A percentile compares a stretch with the other conserved stretches of the same genome.
Evolutionary conservation across 2,888 invertebrate genomes (phyloP).

Genomic region (Agrotis puta): DNA sequence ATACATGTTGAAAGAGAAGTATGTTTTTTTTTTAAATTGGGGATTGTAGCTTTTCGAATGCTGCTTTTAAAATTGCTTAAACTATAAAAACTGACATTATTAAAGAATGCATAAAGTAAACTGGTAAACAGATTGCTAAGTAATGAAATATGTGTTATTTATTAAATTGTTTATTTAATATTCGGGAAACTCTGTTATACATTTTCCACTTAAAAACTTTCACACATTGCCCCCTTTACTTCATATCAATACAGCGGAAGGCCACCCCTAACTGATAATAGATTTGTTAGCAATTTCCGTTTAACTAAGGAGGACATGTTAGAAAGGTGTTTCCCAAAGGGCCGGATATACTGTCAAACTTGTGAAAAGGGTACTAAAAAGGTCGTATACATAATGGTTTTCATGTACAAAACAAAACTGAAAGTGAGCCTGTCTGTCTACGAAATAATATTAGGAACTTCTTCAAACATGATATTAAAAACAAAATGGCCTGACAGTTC

Average conservation of each 20-base stretch:
- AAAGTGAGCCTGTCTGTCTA: neutral
- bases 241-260: neutral
- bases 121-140: too few species aligned
- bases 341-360: slow-evolving; percentile 16
- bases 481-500: neutral
- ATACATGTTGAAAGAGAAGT: too few species aligned
- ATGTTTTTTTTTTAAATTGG: too few species aligned
- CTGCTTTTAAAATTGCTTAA: too few species aligned
- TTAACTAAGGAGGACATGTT: slow-evolving; percentile 4
- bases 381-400: neutral
- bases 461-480: neutral
- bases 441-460: neutral
- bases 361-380: slow-evolving; percentile 33
- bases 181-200: too few species aligned
- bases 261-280: slow-evolving; percentile 16
- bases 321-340: slow-evolving; percentile 29
- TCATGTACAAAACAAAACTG: neutral
- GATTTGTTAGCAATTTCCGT: slow-evolving; percentile 38
- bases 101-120: too few species aligned
- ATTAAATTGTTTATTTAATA: too few species aligned
- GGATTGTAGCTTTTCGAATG: too few species aligned
- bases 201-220: too few species aligned
- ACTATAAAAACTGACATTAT: too few species aligned
- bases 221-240: too few species aligned
- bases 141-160: too few species aligned